These are phyloP conservation scores for Caiman crocodilus DNA, from an alignment of 2,797 vertebrate species.

Conservation along the genomic window DNA sequence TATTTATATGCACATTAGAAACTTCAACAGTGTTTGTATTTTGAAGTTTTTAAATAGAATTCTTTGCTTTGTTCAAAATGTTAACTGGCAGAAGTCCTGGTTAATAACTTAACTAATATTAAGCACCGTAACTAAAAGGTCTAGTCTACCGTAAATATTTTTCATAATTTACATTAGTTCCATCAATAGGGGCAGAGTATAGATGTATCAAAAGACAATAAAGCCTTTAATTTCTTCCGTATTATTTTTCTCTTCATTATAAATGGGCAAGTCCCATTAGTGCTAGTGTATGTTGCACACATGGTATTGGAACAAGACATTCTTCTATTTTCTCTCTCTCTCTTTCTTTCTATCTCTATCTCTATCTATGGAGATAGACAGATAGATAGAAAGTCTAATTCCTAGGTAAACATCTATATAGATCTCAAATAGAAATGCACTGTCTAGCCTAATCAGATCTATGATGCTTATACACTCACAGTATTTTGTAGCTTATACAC, in stretches of 20 bases:
- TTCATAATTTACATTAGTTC: background rate
- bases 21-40: rapidly evolving
- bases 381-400: background rate
- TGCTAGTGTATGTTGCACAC: constrained; percentile 1
- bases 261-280: background rate
- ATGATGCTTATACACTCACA: background rate
- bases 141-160: constrained; percentile 14
- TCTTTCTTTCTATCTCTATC: background rate
- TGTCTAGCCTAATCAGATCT: background rate
- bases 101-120: background rate
- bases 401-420: background rate
- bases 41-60: background rate
- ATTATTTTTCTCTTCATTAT: constrained; percentile 38
- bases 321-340: background rate
- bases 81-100: constrained; percentile 21
- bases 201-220: background rate
- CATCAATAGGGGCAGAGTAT: background rate
- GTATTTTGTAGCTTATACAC: too few relatives aligned
- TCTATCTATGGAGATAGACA: background rate
- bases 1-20: background rate
- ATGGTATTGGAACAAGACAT: background rate
- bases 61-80: constrained; percentile 31
- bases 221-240: constrained; percentile 30
- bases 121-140: background rate
- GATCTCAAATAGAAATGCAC: background rate